These are phyloP conservation scores for Myiozetetes cayanensis DNA, from an alignment of 2,113 vertebrate species.

Conservation along the genomic window DNA sequence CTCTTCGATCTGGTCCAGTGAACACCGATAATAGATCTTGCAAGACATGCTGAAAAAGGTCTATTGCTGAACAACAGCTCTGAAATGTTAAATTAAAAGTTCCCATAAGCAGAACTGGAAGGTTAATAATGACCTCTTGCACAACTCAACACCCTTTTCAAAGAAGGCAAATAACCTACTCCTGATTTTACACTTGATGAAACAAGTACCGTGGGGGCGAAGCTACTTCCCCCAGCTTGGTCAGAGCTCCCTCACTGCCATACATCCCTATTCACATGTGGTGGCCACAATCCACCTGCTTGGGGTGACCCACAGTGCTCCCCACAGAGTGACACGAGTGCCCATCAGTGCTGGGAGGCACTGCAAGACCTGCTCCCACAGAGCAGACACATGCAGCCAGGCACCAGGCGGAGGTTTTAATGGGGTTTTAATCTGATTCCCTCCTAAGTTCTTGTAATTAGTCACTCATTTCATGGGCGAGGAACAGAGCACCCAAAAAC, in stretches of 20 bases:
- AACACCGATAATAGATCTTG: constrained; percentile 15
- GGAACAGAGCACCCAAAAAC: not conserved
- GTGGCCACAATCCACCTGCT: not conserved
- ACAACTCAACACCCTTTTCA: not conserved
- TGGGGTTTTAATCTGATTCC: not conserved
- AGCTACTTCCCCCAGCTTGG: not conserved
- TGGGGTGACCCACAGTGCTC: not conserved
- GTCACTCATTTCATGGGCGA: not conserved
- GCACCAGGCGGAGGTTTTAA: not conserved
- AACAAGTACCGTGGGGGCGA: not conserved
- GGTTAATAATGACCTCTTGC: not conserved
- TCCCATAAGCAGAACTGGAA: not conserved
- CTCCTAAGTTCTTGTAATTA: not conserved
- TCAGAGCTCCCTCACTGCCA: not conserved
- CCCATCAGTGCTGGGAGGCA: not conserved
- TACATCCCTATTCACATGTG: fast-evolving
- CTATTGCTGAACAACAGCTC: constrained; percentile 16
- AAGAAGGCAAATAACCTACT: not conserved
- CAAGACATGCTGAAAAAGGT: constrained; percentile 14
- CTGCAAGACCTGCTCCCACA: not conserved
- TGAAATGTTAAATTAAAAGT: constrained; percentile 50
- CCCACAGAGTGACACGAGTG: not conserved
- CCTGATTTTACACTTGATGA: not conserved
- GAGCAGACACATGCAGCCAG: fast-evolving
- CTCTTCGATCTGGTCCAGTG: constrained; percentile 27